These are phyloP conservation scores for Tethea ocularis DNA, from an alignment of 2,888 invertebrate species.

Conservation along the genomic window DNA sequence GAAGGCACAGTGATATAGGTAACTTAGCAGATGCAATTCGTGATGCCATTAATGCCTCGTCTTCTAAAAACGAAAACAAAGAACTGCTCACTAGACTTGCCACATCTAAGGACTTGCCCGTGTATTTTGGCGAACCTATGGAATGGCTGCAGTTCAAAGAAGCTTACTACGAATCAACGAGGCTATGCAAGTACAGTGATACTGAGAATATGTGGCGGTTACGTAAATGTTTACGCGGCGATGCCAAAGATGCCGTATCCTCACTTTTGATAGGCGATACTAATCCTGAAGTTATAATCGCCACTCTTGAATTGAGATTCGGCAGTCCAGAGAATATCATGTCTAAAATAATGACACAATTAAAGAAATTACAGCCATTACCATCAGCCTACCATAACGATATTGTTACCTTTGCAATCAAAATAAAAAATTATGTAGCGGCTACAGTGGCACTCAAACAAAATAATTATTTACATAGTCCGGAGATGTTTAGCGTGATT, in stretches of 20 bases:
- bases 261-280: conserved; percentile 21
- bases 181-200: conserved; percentile 20
- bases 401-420: neutral
- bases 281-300: conserved; percentile 17
- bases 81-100: neutral
- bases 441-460: conserved; percentile 8
- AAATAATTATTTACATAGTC: conserved; percentile 10
- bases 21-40: too few relatives aligned
- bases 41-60: too few relatives aligned
- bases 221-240: conserved; percentile 21
- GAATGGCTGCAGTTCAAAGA: conserved; percentile 19
- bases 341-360: neutral
- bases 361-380: neutral
- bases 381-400: neutral
- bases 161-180: conserved; percentile 20
- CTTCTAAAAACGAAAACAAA: too few relatives aligned
- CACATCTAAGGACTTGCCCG: conserved; percentile 1
- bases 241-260: conserved; percentile 21
- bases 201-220: conserved; percentile 23
- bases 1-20: too few relatives aligned
- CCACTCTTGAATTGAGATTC: conserved; percentile 20
- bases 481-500: neutral
- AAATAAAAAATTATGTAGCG: neutral
- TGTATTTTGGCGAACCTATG: conserved; percentile 21
- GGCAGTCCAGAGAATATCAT: conserved; percentile 10